Conservation (phyloP, 2,113 vertebrate genomes). For the Nettapus auritus region DNA sequence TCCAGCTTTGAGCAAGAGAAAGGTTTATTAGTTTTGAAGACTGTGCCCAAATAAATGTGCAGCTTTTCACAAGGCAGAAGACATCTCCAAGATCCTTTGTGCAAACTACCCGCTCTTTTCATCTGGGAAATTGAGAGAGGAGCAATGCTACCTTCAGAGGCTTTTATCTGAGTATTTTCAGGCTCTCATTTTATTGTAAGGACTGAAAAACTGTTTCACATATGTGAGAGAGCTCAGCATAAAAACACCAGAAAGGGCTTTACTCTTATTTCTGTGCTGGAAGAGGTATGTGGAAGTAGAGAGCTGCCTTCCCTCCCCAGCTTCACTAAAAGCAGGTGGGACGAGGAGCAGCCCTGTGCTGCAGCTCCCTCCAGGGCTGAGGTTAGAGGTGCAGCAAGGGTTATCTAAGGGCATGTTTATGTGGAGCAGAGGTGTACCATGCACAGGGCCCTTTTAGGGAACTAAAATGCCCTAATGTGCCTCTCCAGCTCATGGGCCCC, state of each 20-base stretch:
- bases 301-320: neutral
- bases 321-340: neutral
- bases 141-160: neutral
- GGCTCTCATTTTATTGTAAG: neutral
- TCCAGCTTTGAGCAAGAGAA: conserved; percentile 8
- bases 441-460: neutral
- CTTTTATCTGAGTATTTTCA: neutral
- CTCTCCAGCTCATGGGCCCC: neutral
- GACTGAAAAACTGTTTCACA: neutral
- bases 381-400: neutral
- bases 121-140: conserved; percentile 37
- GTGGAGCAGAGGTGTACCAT: neutral
- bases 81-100: conserved; percentile 15
- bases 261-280: neutral
- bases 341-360: neutral
- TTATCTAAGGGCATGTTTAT: neutral
- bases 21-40: neutral
- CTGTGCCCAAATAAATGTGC: neutral
- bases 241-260: neutral
- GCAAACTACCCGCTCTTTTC: conserved; percentile 4
- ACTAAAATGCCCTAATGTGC: neutral
- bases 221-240: neutral
- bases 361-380: neutral
- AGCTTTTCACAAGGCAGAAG: neutral
- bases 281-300: neutral